phyloP scores from a whole-genome alignment of 1,140 invertebrate species.

The Lasioglossum albipes region DNA sequence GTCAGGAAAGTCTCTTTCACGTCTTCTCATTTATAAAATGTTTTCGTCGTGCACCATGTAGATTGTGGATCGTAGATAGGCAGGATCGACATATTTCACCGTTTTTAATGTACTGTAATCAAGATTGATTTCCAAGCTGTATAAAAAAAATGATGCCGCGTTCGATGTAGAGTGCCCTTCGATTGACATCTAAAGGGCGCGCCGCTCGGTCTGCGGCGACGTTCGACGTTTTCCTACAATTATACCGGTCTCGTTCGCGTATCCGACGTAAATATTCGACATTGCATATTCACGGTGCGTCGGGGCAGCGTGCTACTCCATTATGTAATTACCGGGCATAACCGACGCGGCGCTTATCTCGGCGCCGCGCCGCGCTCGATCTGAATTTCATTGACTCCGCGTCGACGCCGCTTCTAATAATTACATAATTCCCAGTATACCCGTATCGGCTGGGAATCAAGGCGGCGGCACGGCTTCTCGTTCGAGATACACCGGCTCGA shows the following conservation, averaged over 20 bases:
- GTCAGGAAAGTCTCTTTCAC: too few relatives aligned
- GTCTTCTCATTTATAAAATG: too few relatives aligned
- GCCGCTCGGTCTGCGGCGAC: too few relatives aligned
- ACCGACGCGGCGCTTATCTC: conserved; percentile 20
- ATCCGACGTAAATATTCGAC: conserved; percentile 2
- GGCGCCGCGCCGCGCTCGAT: neutral
- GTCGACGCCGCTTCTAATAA: conserved; percentile 10
- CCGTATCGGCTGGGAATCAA: neutral
- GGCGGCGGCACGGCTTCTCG: neutral
- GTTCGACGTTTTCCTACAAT: too few relatives aligned
- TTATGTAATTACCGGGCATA: conserved; percentile 29
- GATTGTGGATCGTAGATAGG: too few relatives aligned
- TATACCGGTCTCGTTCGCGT: neutral
- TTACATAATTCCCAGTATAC: conserved; percentile 9
- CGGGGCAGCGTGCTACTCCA: neutral
- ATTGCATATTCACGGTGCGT: neutral
- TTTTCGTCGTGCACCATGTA: too few relatives aligned
- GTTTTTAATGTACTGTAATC: too few relatives aligned
- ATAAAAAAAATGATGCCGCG: too few relatives aligned
- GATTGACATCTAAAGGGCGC: too few relatives aligned
- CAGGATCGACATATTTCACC: too few relatives aligned
- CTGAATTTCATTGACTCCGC: conserved; percentile 1
- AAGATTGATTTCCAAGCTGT: too few relatives aligned
- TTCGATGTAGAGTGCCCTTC: too few relatives aligned
- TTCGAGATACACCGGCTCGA: neutral